Evolutionary conservation across 2,888 invertebrate genomes (phyloP).

Genomic region (Meloe dianella): DNA sequence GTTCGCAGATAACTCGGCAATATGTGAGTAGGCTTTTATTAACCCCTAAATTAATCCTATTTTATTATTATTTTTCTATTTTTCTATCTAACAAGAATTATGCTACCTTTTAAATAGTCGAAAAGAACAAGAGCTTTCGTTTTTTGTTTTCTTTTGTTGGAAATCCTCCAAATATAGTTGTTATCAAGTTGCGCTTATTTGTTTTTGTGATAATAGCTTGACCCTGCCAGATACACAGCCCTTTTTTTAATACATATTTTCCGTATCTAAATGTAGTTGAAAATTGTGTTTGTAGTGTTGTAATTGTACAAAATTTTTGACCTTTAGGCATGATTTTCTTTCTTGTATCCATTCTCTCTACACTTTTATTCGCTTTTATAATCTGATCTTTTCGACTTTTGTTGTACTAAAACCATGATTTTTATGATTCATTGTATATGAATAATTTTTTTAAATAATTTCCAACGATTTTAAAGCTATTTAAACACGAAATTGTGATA

Average conservation of each 20-base stretch:
- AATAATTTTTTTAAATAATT: no score
- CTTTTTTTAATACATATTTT: not conserved
- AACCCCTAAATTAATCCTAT: constrained; percentile 48
- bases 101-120: constrained; percentile 11
- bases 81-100: constrained; percentile 20
- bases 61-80: constrained; percentile 32
- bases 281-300: not conserved
- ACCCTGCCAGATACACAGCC: not conserved
- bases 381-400: not conserved
- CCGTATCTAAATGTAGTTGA: not conserved
- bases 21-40: constrained; percentile 58
- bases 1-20: constrained; percentile 59
- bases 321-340: constrained; percentile 4
- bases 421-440: not conserved
- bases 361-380: not conserved
- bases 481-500: not conserved
- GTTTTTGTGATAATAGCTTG: constrained; percentile 1
- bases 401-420: not conserved
- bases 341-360: no score
- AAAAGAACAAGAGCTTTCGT: constrained; percentile 15
- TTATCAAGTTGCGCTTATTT: constrained; percentile 15
- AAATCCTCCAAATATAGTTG: constrained; percentile 16
- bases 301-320: not conserved
- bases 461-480: not conserved
- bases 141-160: no score